Evolutionary conservation across 2,113 vertebrate species (phyloP).

Genomic region (Anser cygnoides): DNA sequence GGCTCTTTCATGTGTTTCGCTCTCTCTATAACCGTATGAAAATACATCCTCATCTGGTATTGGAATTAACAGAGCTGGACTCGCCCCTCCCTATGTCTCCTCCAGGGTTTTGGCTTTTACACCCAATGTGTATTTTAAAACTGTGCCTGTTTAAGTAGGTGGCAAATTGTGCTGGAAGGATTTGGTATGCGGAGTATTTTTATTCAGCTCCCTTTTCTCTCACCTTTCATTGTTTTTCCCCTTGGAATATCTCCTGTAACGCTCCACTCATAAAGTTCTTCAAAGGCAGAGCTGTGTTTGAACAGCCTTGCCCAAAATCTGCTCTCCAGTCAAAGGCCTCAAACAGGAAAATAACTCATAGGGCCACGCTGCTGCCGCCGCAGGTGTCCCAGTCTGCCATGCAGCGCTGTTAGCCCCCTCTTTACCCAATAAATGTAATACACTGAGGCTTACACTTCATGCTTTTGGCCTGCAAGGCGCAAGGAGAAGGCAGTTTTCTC

Average conservation of each 20-base stretch:
- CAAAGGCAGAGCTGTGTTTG: conserved; percentile 25
- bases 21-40: conserved; percentile 32
- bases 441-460: conserved; percentile 16
- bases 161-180: conserved; percentile 61
- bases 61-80: conserved; percentile 58
- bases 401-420: conserved; percentile 38
- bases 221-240: conserved; percentile 66
- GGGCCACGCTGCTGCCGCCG: conserved; percentile 43
- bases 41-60: conserved; percentile 69
- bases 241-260: conserved; percentile 65
- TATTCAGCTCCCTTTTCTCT: conserved; percentile 58
- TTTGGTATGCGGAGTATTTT: conserved; percentile 46
- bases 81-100: conserved; percentile 9
- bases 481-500: not conserved
- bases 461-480: not conserved
- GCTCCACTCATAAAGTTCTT: conserved; percentile 67
- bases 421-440: conserved; percentile 52
- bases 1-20: conserved; percentile 41
- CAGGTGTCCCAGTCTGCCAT: conserved; percentile 27
- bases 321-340: conserved; percentile 61
- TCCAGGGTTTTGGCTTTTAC: conserved; percentile 53
- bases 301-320: conserved; percentile 62
- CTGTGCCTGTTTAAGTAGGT: conserved; percentile 65
- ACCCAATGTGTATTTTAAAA: conserved; percentile 62
- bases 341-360: conserved; percentile 60